phyloP scores from a whole-genome alignment of 2,797 vertebrate genomes.

The Danio tinwini region DNA sequence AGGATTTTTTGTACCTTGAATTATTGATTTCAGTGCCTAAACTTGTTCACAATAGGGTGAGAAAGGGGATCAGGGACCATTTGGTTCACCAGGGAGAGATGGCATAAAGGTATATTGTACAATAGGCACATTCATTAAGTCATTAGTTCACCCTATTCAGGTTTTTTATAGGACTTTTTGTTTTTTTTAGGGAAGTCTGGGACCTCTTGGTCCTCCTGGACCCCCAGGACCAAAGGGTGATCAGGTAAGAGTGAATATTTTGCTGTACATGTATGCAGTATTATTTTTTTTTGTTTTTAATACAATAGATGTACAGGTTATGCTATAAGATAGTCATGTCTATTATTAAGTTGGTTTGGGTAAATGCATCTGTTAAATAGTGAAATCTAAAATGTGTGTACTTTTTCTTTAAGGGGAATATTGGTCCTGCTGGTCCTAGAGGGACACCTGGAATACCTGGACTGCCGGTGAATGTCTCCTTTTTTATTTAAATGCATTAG shows the following conservation, averaged over 20 bases:
- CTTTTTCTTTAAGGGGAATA: constrained; percentile 76
- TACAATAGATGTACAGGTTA: background rate
- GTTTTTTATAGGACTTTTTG: background rate
- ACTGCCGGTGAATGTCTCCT: constrained; percentile 74
- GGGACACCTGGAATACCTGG: constrained; percentile 81
- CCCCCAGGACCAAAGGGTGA: constrained; percentile 78
- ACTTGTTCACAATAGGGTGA: constrained; percentile 75
- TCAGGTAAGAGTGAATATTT: constrained; percentile 73
- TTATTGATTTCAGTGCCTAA: background rate
- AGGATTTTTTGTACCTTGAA: background rate
- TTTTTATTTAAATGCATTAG: background rate
- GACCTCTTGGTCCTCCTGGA: constrained; percentile 66
- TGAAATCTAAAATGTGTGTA: background rate
- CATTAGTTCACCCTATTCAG: background rate
- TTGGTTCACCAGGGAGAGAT: constrained; percentile 72
- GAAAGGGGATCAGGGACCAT: constrained; percentile 77
- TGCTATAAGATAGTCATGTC: background rate
- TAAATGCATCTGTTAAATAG: background rate
- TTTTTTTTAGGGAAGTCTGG: constrained; percentile 52
- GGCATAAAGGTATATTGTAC: constrained; percentile 72
- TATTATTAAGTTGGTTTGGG: background rate
- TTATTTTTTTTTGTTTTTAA: background rate
- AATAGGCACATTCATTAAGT: background rate
- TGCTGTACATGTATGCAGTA: background rate
- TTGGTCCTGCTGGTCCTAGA: constrained; percentile 72